Base-by-base conservation (phyloP, 1,140 invertebrate species). In the Saccostrea cuccullata region DNA sequence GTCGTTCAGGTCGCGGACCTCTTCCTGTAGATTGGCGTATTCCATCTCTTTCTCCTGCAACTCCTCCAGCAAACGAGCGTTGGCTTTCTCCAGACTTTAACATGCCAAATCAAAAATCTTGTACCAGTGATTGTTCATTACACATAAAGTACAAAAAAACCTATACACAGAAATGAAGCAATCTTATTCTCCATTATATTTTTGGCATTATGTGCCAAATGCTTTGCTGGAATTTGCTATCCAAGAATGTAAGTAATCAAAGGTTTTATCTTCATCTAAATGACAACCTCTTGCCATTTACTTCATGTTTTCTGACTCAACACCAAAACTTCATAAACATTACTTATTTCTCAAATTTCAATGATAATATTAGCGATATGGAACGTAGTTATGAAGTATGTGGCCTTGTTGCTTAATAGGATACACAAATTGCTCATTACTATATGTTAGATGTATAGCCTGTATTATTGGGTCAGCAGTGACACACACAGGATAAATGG, bases 41-140 rank as follows among this genome's bases (percentile, higher is more conserved):
- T 93, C 93, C 47, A 91, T 30, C 67, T 94, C 93, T 70, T 92
- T 92, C 70, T 90, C 82, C n/a, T 89, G 87, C 23, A 94, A 88
- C 47, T 93, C 91, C 86, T 92, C 90, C 83, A 94, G 58, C 77
- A 94, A 88, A 82, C 90, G 88, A 23, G 55, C 73, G 87, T 94
- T 93, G 47, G 93, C 93, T 84, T 92, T 91, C 89, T 94, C 93
- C 87, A 94, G 83, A 82, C 93, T 94, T 36, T 36, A 88, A 17
- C 88, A 84, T 12, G 55, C 23, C 40, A 84, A 84, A 55, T 12
- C 13, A 84, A 55, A 55, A 30, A 13, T 82, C 11, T 17, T 82
- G 20, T 47, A 17, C 15, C 73, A 30, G 26, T 82, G 23, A 36
- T 36, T n/a, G 23, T 47, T 47, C 15, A 82, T 23, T 82, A 15